Percentiles rank a stretch among this genome's conserved stretches.
Conservation (phyloP, 2,797 vertebrate species). For the Emydoidea blandingii region DNA sequence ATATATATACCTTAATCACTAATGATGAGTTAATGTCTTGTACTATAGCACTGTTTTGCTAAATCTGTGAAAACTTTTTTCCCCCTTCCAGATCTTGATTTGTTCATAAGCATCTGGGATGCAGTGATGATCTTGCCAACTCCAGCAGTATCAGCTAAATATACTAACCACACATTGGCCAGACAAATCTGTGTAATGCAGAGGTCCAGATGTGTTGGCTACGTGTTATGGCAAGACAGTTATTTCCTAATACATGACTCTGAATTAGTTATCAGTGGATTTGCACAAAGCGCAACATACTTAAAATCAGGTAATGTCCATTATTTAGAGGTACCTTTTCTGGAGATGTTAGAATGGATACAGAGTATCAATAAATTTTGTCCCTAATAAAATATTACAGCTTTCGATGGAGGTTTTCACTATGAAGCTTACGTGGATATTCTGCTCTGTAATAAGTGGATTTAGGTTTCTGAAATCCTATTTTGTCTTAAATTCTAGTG, state of each 20-base stretch:
- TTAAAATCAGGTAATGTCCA: not conserved
- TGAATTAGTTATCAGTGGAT: not conserved
- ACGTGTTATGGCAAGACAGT: not conserved
- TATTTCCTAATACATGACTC: not conserved
- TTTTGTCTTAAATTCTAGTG: slow-evolving; percentile 52
- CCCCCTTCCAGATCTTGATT: not conserved
- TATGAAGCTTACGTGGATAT: slow-evolving; percentile 34
- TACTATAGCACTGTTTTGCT: not conserved
- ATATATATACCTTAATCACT: not conserved
- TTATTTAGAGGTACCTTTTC: not conserved
- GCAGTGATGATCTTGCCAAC: not conserved
- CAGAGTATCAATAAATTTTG: slow-evolving; percentile 1
- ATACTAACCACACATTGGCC: not conserved
- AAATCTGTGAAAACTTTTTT: not conserved
- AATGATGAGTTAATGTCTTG: not conserved
- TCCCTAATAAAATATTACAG: slow-evolving; percentile 21
- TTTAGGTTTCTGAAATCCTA: not conserved
- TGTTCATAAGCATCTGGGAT: not conserved
- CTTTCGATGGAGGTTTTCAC: slow-evolving; percentile 4
- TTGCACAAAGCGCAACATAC: not conserved
- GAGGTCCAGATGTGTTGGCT: not conserved
- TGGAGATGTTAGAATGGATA: slow-evolving; percentile 25
- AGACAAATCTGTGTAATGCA: fast-evolving
- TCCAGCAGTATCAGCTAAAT: not conserved
- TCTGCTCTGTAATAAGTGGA: not conserved